Evolutionary conservation across 2,888 invertebrate genomes (phyloP), one percentile per base, ranked within the genome.

Genomic region (Heliconius sara): DNA sequence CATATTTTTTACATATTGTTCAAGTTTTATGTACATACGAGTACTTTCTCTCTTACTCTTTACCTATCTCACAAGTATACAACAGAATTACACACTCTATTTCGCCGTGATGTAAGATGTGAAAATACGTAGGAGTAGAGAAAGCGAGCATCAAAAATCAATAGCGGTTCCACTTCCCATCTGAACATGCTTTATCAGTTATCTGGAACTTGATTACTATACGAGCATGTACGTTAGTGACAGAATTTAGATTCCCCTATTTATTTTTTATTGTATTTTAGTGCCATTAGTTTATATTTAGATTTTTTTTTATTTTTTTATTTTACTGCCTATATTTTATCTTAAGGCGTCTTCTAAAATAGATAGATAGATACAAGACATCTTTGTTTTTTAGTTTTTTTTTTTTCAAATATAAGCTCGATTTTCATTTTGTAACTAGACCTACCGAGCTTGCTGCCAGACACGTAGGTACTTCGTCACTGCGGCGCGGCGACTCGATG

Each of bases 121-220:
- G 47, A 70, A 72, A 52, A 66, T 34, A 3, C 39, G 78, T 67
- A 57, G 78, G 78, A 34, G 57, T 22, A 30, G 67, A 75, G 78
- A 79, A 79, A 79, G 78, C 74, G 47, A 57, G 47, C 74, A 65
- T 68, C 67, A 43, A 79, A 73, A 78, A 79, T 79, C 78, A 70
- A 79, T 79, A 79, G 22, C 47, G 60, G 25, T 7, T 65, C 75
- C 63, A 74, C 68, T 52, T 52, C 30, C 52, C 60, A 73, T 73
- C 30, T 63, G 71, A 71, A 76, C 76, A 43, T 63, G 76, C 76
- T 63, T 43, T 79, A 79, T 76, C 76, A 72, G 25, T 76, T 76
- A 79, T 79, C 79, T 79, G 25, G 16, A 52, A 72, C 68, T 73
- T 25, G 25, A 68, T 34, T 63, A 57, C n/a, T 39, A 39, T 25